Evolutionary conservation across 2,888 invertebrate species (phyloP).

Genomic region (Sinhomidia bicolor): DNA sequence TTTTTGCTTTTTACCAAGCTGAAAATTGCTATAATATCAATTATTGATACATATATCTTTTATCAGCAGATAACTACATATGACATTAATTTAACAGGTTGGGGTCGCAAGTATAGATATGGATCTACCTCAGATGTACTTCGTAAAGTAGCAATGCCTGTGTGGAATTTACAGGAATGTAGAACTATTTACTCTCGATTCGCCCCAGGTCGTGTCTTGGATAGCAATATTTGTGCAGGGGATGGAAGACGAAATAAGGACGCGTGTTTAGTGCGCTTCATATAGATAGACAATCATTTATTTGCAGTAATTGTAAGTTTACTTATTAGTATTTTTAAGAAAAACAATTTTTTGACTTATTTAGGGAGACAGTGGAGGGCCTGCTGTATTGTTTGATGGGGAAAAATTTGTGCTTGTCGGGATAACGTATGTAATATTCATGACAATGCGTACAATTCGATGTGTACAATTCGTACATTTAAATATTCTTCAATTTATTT

Average conservation of each 20-base stretch:
- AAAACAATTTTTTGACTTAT: slow-evolving; percentile 66
- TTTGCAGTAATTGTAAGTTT: background rate
- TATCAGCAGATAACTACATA: too few relatives aligned
- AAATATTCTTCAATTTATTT: too few relatives aligned
- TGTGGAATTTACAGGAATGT: slow-evolving; percentile 92
- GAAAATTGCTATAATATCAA: too few relatives aligned
- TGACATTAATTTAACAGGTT: too few relatives aligned
- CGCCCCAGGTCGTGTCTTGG: slow-evolving; percentile 93
- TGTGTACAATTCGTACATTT: too few relatives aligned
- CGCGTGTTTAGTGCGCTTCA: slow-evolving; percentile 89
- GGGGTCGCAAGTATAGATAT: slow-evolving; percentile 72
- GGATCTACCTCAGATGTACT: slow-evolving; percentile 85
- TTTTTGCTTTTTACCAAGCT: too few relatives aligned
- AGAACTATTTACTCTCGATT: slow-evolving; percentile 91
- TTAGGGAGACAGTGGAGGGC: slow-evolving; percentile 96
- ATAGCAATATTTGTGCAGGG: slow-evolving; percentile 94
- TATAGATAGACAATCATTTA: background rate
- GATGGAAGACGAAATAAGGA: slow-evolving; percentile 87
- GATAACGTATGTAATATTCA: slow-evolving; percentile 82
- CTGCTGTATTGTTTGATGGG: slow-evolving; percentile 90
- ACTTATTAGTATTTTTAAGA: background rate
- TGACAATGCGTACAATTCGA: too few relatives aligned
- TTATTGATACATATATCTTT: too few relatives aligned
- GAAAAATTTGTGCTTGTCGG: slow-evolving; percentile 92
- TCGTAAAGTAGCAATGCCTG: slow-evolving; percentile 92